phyloP scores from a whole-genome alignment of 2,888 invertebrate genomes.

The Graphium colonna region DNA sequence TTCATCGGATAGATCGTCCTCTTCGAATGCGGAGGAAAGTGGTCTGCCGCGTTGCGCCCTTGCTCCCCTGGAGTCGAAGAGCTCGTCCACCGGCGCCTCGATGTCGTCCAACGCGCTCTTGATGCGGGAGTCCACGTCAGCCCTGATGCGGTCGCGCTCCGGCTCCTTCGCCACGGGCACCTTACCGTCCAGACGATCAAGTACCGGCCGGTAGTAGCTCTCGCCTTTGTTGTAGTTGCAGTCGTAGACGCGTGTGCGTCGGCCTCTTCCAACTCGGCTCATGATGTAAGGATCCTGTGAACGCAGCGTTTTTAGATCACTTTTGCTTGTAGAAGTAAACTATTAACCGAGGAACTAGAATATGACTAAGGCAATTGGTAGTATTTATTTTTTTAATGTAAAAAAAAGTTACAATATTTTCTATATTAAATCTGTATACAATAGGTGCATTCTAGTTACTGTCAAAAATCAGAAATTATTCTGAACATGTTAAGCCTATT shows the following conservation, averaged over 20 bases:
- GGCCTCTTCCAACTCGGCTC: constrained; percentile 80
- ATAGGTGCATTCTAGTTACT: background rate
- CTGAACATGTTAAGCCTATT: too few relatives aligned
- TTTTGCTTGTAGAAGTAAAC: background rate
- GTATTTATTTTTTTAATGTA: background rate
- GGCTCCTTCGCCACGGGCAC: constrained; percentile 49
- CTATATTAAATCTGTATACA: background rate
- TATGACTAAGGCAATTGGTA: too few relatives aligned
- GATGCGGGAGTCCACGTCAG: constrained; percentile 62
- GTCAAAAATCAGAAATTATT: too few relatives aligned
- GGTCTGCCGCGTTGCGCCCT: constrained; percentile 70
- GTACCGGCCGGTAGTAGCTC: constrained; percentile 88
- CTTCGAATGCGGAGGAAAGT: constrained; percentile 65
- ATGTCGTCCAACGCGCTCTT: constrained; percentile 55
- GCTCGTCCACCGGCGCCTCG: constrained; percentile 69
- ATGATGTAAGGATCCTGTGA: constrained; percentile 35
- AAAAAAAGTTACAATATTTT: background rate
- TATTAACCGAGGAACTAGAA: too few relatives aligned
- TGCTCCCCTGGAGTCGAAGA: constrained; percentile 83
- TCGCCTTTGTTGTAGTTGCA: constrained; percentile 92
- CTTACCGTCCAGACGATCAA: constrained; percentile 88
- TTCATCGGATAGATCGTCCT: constrained; percentile 71
- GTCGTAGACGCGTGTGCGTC: constrained; percentile 91
- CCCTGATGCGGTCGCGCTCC: constrained; percentile 55
- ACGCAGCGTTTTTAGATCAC: background rate